Base-by-base conservation (phyloP, 2,113 vertebrate species). In the Chamaea fasciata region DNA sequence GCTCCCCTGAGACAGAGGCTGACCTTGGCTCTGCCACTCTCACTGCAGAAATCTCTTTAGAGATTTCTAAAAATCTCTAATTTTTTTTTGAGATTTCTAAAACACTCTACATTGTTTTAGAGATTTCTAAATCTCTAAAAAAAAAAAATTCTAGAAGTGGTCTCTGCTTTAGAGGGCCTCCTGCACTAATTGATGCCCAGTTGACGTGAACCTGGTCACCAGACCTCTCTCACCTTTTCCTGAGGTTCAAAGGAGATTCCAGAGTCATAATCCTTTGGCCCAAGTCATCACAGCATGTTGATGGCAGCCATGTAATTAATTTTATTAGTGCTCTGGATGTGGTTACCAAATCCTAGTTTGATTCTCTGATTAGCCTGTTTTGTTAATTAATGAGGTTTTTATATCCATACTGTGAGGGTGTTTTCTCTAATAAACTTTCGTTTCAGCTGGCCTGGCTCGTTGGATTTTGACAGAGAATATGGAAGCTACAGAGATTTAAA, bases 371-470 rank as follows among this genome's bases (percentile, higher is more conserved):
- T 93, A 90, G 71, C 71, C 52, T 28, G 26, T 42, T 87, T 70
- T 65, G 37, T 79, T 83, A 90, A 90, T 85, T 90, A 87, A 88
- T 86, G 88, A 69, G 27, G 46, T 28, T 86, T 96, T 92, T 90
- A n/a, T 57, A 80, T 16, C n/a, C 37, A 35, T 56, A 62, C 35
- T 53, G 65, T 71, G 81, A 83, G 49, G 52, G 24, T 1, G 15
- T 37, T 91, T 90, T 79, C 79, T 42, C 28, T 73, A 86, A 70
- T 60, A 86, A 86, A 86, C 42, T 80, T 73, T 33, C 55, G 26
- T 74, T 94, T 53, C 71, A 53, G 39, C 20, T 86, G 75, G 63
- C 33, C 63, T 74, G 47, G 7, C 24, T 92, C 2, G 0, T 52
- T 71, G 78, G 35, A n/a, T 82, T 95, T 92, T 87, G 52, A 91